Evolutionary conservation across 2,888 invertebrate species (phyloP).

Genomic region (Eumacrocentrus americanus): DNA sequence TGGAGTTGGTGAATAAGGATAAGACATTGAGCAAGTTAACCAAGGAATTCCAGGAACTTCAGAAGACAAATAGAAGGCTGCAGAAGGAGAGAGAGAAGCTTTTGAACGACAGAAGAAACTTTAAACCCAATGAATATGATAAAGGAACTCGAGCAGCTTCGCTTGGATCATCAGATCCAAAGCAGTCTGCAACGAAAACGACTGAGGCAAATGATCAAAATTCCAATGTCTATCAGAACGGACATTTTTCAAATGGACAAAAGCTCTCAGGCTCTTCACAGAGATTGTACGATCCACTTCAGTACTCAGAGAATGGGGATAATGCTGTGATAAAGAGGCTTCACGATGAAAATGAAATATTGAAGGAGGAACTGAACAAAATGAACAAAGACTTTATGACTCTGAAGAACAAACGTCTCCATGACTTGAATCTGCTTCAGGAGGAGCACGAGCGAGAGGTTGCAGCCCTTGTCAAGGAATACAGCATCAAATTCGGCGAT

Average conservation of each 20-base stretch:
- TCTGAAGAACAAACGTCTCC: constrained; percentile 77
- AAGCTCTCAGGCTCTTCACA: constrained; percentile 49
- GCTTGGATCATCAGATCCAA: constrained; percentile 46
- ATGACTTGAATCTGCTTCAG: constrained; percentile 74
- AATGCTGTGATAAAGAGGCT: constrained; percentile 64
- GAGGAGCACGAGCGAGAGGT: constrained; percentile 62
- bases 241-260: constrained; percentile 46
- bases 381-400: constrained; percentile 78
- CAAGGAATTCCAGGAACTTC: constrained; percentile 77
- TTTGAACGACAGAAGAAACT: constrained; percentile 57
- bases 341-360: constrained; percentile 64
- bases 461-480: constrained; percentile 57
- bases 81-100: constrained; percentile 75
- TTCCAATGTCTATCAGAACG: constrained; percentile 56
- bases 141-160: constrained; percentile 40
- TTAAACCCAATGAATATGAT: constrained; percentile 39
- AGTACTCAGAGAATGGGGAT: constrained; percentile 59
- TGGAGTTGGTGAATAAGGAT: constrained; percentile 77
- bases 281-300: constrained; percentile 57
- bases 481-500: constrained; percentile 54
- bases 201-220: constrained; percentile 57
- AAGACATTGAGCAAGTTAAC: constrained; percentile 74
- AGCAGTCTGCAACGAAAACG: constrained; percentile 54
- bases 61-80: constrained; percentile 75
- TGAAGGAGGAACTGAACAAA: constrained; percentile 72